Conservation (phyloP, 1,140 invertebrate species). For the Cotesia glomerata region DNA sequence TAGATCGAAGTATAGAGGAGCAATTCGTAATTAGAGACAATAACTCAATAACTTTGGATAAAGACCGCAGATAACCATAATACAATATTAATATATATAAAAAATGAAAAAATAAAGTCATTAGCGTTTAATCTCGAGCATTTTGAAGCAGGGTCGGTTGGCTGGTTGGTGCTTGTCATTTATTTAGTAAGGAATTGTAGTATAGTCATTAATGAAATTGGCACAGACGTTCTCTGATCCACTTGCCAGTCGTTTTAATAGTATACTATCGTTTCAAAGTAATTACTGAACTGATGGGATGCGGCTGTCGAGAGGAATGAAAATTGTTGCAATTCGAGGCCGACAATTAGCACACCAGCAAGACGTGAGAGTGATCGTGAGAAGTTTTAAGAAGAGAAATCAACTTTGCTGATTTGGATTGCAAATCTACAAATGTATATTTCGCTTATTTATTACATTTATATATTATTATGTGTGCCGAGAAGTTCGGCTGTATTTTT, state of each 20-base stretch:
- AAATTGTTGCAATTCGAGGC: constrained; percentile 27
- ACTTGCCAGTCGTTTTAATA: constrained; percentile 43
- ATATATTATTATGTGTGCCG: too few relatives aligned
- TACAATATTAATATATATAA: too few relatives aligned
- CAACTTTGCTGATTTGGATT: not conserved
- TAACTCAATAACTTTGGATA: too few relatives aligned
- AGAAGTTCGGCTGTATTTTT: too few relatives aligned
- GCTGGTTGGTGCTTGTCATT: not conserved
- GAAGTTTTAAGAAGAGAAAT: not conserved
- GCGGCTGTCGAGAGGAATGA: constrained; percentile 17
- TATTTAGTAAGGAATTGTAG: not conserved
- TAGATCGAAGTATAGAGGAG: too few relatives aligned
- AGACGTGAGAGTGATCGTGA: constrained; percentile 15
- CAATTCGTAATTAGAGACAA: too few relatives aligned
- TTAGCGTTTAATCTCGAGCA: not conserved
- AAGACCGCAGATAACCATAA: too few relatives aligned
- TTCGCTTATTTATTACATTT: too few relatives aligned
- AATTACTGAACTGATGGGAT: constrained; percentile 41
- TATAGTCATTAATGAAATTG: constrained; percentile 8
- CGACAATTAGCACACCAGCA: constrained; percentile 23
- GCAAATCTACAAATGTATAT: too few relatives aligned
- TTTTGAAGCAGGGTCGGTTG: not conserved
- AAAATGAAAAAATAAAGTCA: not conserved
- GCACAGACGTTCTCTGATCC: constrained; percentile 7
- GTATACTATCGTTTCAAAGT: constrained; percentile 45